These are phyloP conservation scores for Dimorphilus gyrociliatus DNA, from an alignment of 2,888 invertebrate species.

Conservation along the genomic window DNA sequence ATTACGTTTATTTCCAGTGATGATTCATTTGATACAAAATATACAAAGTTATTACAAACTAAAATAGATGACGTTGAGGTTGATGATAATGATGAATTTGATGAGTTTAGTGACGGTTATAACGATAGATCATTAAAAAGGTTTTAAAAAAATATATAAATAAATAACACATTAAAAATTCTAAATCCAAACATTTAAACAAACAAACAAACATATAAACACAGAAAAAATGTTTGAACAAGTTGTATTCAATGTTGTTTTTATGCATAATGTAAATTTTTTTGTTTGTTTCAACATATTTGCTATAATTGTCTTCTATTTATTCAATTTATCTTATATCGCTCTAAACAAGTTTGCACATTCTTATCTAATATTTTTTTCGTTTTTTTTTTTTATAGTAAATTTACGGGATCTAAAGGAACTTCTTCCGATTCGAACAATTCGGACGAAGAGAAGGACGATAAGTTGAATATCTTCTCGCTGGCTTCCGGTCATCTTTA, in stretches of 20 bases:
- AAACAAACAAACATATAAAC: no score
- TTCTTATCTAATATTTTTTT: background rate
- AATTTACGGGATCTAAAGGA: no score
- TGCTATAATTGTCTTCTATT: background rate
- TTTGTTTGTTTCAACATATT: conserved; percentile 1
- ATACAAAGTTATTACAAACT: no score
- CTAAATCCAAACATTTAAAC: no score
- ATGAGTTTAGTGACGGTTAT: conserved; percentile 8
- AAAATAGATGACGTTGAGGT: conserved; percentile 9
- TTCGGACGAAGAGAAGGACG: conserved; percentile 42
- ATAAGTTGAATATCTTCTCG: conserved; percentile 89
- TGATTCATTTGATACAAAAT: no score
- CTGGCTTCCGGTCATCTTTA: conserved; percentile 95
- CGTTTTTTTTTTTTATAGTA: conserved; percentile 2
- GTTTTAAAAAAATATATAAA: no score
- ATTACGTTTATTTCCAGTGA: no score
- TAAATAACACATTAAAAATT: no score
- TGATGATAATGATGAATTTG: conserved; percentile 9
- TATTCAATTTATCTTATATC: background rate
- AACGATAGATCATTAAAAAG: no score
- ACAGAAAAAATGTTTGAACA: no score
- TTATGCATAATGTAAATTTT: background rate
- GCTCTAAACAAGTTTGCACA: background rate
- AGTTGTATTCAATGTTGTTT: conserved; percentile 1
- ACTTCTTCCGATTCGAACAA: conserved; percentile 2